Percentiles rank a stretch among this genome's conserved stretches.
Evolutionary conservation across 2,888 invertebrate species (phyloP).

Genomic region (Cybosia mesomella): DNA sequence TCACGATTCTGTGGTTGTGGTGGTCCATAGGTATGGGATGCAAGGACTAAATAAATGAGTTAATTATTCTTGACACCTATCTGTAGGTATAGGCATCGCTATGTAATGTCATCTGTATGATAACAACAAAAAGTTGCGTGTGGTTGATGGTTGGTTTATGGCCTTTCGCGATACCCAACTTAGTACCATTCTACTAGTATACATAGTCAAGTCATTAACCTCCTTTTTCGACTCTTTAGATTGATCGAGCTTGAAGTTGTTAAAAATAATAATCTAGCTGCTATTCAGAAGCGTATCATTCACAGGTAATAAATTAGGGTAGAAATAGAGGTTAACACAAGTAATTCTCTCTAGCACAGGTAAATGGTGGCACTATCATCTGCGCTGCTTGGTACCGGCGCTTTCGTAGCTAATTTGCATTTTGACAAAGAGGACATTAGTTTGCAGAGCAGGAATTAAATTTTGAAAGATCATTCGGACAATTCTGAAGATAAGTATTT

Average conservation of each 20-base stretch:
- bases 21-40: too few relatives aligned
- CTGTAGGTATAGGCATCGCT: too few relatives aligned
- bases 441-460: constrained; percentile 17
- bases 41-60: too few relatives aligned
- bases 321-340: constrained; percentile 7
- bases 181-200: too few relatives aligned
- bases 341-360: constrained; percentile 25
- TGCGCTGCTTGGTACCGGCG: constrained; percentile 35
- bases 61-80: too few relatives aligned
- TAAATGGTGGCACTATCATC: constrained; percentile 26
- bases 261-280: not conserved
- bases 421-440: constrained; percentile 51
- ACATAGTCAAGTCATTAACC: too few relatives aligned
- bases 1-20: too few relatives aligned
- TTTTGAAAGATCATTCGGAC: constrained; percentile 3
- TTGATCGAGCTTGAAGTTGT: not conserved
- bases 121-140: too few relatives aligned
- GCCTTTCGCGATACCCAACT: too few relatives aligned
- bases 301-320: not conserved
- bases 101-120: too few relatives aligned
- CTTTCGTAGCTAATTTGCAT: constrained; percentile 61
- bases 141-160: too few relatives aligned
- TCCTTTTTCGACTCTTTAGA: not conserved
- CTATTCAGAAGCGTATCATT: not conserved
- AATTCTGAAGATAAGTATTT: constrained; percentile 3